Base-by-base conservation (phyloP, 2,797 vertebrate genomes). In the Mustela erminea region DNA sequence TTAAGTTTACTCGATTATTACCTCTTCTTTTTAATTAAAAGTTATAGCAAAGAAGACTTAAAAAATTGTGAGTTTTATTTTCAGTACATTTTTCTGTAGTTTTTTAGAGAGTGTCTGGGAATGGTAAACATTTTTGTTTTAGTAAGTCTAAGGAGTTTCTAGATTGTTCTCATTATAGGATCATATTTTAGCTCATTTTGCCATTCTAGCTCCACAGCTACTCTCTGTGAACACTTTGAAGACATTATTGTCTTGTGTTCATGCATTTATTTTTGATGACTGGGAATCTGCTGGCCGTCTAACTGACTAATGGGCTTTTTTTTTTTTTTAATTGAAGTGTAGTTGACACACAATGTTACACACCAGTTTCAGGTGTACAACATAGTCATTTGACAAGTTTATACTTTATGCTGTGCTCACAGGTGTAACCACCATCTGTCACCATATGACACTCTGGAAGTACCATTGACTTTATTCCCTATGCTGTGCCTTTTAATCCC, bases 181-280 rank as follows among this genome's bases (percentile, higher is more conserved):
- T 77, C 78, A 7, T 81, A 11, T 58, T 90, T 84, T 90, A 75
- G n/a, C 54, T 83, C 62, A 38, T 0, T 25, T 58, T 84, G 81
- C 58, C 87, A 97, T 81, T 84, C 64, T 77, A 14, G 72, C 49
- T 95, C 66, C 41, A 82, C 27, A 94, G 60, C 64, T 90, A 60
- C 46, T 97, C 94, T 54, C 11, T 20, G 29, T 87, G n/a, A 56
- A 17, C 18, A 56, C 43, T 74, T 80, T 70, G 29, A 74, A 64
- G 32, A 14, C 25, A 14, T 56, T 14, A 15, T 68, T 87, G 11
- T 93, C 52, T 92, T 77, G 43, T 60, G 21, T 84, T 95, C 49
- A 20, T 77, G 29, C 52, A 62, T 72, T 96, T 60, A 35, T 62
- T 78, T 96, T 96, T 95, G 72, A 41, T 90, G 15, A 52, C 25